phyloP scores from a whole-genome alignment of 2,888 invertebrate genomes.

The Nomada fucata region DNA sequence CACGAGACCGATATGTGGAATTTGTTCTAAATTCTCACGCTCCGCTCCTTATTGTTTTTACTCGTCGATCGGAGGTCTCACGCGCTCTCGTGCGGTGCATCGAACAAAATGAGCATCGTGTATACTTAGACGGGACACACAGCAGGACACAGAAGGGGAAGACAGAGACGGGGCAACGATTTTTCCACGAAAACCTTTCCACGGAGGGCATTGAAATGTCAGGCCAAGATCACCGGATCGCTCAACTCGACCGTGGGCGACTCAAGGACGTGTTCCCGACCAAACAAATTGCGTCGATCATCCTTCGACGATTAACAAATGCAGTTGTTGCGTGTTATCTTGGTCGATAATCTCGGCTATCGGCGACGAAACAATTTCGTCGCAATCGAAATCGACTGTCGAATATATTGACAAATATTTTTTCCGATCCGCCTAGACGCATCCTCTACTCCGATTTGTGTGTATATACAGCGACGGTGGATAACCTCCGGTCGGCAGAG shows the following conservation, averaged over 20 bases:
- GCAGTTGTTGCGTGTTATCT: conserved; percentile 19
- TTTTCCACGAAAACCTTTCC: conserved; percentile 54
- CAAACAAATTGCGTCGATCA: conserved; percentile 63
- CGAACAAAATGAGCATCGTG: not conserved
- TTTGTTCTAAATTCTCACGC: conserved; percentile 45
- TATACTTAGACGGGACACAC: conserved; percentile 1
- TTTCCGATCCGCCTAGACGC: not conserved
- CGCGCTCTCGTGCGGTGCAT: not conserved
- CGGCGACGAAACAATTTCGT: not conserved
- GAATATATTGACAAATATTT: not conserved
- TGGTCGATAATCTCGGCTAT: conserved; percentile 19
- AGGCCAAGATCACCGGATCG: conserved; percentile 68
- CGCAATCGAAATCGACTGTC: conserved; percentile 5
- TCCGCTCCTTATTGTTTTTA: not conserved
- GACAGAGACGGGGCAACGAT: not conserved
- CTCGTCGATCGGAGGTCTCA: not conserved
- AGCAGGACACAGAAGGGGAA: not conserved
- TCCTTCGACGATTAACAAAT: conserved; percentile 22
- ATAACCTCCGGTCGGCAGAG: no score
- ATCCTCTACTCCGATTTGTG: no score
- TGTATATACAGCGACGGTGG: no score
- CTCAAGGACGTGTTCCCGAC: conserved; percentile 62
- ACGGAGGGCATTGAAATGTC: conserved; percentile 62
- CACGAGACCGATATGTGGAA: conserved; percentile 28
- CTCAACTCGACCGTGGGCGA: conserved; percentile 63